Percentiles rank a stretch among this genome's conserved stretches.
Conservation (phyloP, 1,140 invertebrate genomes). For the Radopholus similis region DNA sequence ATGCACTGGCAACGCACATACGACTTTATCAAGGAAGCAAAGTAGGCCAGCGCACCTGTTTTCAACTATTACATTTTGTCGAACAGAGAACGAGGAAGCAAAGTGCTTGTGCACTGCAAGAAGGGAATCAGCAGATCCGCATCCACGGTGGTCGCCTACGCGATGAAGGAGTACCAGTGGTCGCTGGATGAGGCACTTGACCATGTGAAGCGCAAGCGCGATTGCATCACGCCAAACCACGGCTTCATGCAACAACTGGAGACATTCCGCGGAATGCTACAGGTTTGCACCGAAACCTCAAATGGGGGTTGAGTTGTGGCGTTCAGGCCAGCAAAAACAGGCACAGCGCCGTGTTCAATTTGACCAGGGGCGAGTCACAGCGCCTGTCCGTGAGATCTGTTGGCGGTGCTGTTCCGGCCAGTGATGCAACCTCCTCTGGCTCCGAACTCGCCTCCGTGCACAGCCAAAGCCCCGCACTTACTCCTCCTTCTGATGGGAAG, state of each 20-base stretch:
- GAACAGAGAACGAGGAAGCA: conserved; percentile 74
- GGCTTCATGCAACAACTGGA: conserved; percentile 88
- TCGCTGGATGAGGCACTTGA: conserved; percentile 80
- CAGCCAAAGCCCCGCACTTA: too few species aligned
- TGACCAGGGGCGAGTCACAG: too few species aligned
- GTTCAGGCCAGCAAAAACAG: conserved; percentile 42
- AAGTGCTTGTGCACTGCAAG: conserved; percentile 93
- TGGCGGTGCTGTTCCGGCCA: too few species aligned
- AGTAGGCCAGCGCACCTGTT: conserved; percentile 63
- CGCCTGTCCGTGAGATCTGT: too few species aligned
- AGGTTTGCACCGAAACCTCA: not conserved
- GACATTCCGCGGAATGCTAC: conserved; percentile 74
- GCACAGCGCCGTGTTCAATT: conserved; percentile 51
- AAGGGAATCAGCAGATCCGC: conserved; percentile 97
- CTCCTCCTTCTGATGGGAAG: too few species aligned
- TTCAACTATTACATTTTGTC: conserved; percentile 13
- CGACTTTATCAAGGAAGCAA: conserved; percentile 89
- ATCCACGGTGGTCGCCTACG: conserved; percentile 73
- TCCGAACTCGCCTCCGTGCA: too few species aligned
- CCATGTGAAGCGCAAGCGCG: conserved; percentile 82
- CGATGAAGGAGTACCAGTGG: conserved; percentile 93
- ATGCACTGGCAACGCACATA: conserved; percentile 95
- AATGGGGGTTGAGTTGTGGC: not conserved
- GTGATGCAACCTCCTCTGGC: too few species aligned
- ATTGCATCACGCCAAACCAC: conserved; percentile 88